phyloP scores from a whole-genome alignment of 2,797 vertebrate species.

The Discoglossus pictus region DNA sequence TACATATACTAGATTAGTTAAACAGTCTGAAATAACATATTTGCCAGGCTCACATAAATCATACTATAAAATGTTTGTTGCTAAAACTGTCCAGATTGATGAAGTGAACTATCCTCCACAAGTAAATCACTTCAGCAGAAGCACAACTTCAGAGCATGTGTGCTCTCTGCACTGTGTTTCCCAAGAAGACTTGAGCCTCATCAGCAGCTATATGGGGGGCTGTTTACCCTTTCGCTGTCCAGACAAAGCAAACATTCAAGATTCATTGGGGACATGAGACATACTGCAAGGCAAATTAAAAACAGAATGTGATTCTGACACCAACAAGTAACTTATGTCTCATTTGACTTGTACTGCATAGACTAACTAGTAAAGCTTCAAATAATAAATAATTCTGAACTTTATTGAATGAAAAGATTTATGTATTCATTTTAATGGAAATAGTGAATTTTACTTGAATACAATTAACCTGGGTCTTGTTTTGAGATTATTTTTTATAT shows the following conservation, averaged over 20 bases:
- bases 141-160: conserved; percentile 64
- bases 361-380: no score
- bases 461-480: no score
- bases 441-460: no score
- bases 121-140: conserved; percentile 67
- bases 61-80: conserved; percentile 70
- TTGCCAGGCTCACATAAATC: conserved; percentile 62
- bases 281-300: conserved; percentile 3
- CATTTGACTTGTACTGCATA: conserved; percentile 20
- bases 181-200: conserved; percentile 57
- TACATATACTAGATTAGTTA: conserved; percentile 42
- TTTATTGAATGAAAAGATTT: no score
- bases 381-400: no score
- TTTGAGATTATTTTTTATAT: no score
- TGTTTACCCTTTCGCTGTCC: conserved; percentile 51
- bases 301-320: conserved; percentile 11
- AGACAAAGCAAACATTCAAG: conserved; percentile 50
- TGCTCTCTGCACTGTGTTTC: conserved; percentile 60
- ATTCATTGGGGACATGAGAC: conserved; percentile 26
- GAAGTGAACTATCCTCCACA: conserved; percentile 72
- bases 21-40: conserved; percentile 51
- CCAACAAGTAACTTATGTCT: conserved; percentile 17
- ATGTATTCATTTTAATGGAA: no score
- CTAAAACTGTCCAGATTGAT: conserved; percentile 72
- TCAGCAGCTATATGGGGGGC: conserved; percentile 58